A percentile compares a stretch with the other conserved stretches of the same genome.
These are phyloP conservation scores for Griposia aprilina DNA, from an alignment of 2,888 invertebrate genomes.

Conservation along the genomic window DNA sequence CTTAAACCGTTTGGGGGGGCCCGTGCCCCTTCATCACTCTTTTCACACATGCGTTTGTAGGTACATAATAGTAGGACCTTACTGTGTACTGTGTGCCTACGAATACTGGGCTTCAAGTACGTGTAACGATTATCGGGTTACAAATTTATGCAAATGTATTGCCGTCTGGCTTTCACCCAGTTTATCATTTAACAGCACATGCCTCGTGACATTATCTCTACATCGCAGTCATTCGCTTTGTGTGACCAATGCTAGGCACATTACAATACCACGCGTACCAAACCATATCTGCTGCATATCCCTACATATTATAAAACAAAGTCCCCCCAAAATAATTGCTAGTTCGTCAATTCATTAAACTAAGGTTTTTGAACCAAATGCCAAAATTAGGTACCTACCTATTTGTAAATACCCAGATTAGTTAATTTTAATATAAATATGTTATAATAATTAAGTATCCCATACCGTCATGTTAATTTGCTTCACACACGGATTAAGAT, in stretches of 20 bases:
- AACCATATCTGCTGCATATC: background rate
- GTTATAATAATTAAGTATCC: no score
- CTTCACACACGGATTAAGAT: background rate
- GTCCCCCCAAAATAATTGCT: background rate
- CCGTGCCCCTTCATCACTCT: no score
- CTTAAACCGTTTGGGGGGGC: no score
- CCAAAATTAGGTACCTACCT: background rate
- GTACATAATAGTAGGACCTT: background rate
- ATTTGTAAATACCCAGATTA: no score
- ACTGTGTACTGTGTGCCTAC: no score
- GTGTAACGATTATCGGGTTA: conserved; percentile 7
- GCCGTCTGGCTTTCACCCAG: conserved; percentile 45
- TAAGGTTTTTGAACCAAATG: background rate
- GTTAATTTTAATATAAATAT: no score
- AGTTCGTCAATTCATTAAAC: background rate
- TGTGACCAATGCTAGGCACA: background rate
- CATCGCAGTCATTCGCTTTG: conserved; percentile 13
- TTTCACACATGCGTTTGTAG: no score
- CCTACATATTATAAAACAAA: no score
- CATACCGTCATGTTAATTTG: background rate
- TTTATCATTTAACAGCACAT: conserved; percentile 46
- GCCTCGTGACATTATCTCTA: conserved; percentile 36
- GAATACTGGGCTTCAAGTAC: no score
- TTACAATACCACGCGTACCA: background rate
- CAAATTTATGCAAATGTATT: conserved; percentile 19